These are phyloP conservation scores for Tolypeutes matacus DNA, from an alignment of 2,797 vertebrate genomes.

Conservation along the genomic window DNA sequence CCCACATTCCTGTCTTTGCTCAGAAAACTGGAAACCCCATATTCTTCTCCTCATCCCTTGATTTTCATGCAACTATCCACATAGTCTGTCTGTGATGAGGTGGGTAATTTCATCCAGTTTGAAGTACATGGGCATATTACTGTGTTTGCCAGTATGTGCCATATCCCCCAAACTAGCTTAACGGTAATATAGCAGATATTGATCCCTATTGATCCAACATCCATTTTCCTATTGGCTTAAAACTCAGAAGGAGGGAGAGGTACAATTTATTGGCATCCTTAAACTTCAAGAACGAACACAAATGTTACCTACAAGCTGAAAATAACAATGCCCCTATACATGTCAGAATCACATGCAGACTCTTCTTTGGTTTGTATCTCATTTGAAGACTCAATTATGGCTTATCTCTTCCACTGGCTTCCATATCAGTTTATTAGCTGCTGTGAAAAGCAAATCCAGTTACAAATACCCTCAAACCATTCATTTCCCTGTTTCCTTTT, in stretches of 20 bases:
- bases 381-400: too few relatives aligned
- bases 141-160: fast-evolving
- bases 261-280: not conserved
- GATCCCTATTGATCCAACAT: not conserved
- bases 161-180: too few relatives aligned
- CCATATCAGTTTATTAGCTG: fast-evolving
- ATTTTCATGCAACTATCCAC: fast-evolving
- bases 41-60: fast-evolving
- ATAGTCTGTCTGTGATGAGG: fast-evolving
- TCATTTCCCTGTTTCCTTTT: not conserved
- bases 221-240: too few relatives aligned
- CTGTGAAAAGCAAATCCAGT: not conserved
- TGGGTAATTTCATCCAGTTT: fast-evolving
- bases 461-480: not conserved
- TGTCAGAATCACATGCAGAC: too few relatives aligned
- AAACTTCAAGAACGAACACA: fast-evolving
- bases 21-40: not conserved
- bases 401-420: too few relatives aligned
- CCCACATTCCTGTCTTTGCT: not conserved
- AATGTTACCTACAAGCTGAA: not conserved
- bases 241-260: not conserved
- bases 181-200: fast-evolving
- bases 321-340: fast-evolving
- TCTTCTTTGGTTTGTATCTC: too few relatives aligned
- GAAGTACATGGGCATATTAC: fast-evolving